Evolutionary conservation across 2,113 vertebrate species (phyloP), one percentile per base, ranked within the genome.

Genomic region (Urocynchramus pylzowi): DNA sequence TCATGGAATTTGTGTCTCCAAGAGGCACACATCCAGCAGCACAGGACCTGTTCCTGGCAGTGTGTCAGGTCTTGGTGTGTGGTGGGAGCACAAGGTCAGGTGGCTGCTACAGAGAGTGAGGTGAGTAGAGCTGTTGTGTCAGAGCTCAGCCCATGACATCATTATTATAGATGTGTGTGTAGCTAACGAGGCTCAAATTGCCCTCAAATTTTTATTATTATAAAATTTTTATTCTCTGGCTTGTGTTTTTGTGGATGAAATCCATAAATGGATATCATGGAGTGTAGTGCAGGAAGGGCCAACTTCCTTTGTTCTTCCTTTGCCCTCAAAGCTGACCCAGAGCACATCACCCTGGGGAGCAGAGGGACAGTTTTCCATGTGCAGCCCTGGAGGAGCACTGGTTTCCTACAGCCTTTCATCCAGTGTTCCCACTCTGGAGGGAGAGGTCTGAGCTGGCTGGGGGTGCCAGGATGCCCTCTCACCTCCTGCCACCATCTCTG

Each of bases 341-440:
- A 73, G 59, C 42, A 50, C 13, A 1, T 61, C 41, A 8, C 22
- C 6, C 56, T 2, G 8, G 78, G 57, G 57, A 79, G 37, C 16
- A 73, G 70, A 1, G 1, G 61, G 56, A 33, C 57, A 57, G n/a
- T 59, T 84, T 68, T 63, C 61, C 17, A 4, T 0, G 0, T 5
- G 42, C 45, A 50, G 56, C 16, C 17, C 14, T 41, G 71, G 22
- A 45, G 65, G 44, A 92, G 49, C 50, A 53, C 89, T 47, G 57
- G 37, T 89, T 93, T 92, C 54, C 64, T 80, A 2, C 54, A 79
- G 67, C 82, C 74, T 94, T 81, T 86, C 52, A 45, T 89, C 26
- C 64, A 27, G 5, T 33, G 22, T 30, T 80, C 28, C 52, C 2
- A 0, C n/a, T 75, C 19, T 0, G 0, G 11, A 68, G 33, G 44